phyloP scores from a whole-genome alignment of 2,888 invertebrate species.

The Bursaphelenchus okinawaensis region DNA sequence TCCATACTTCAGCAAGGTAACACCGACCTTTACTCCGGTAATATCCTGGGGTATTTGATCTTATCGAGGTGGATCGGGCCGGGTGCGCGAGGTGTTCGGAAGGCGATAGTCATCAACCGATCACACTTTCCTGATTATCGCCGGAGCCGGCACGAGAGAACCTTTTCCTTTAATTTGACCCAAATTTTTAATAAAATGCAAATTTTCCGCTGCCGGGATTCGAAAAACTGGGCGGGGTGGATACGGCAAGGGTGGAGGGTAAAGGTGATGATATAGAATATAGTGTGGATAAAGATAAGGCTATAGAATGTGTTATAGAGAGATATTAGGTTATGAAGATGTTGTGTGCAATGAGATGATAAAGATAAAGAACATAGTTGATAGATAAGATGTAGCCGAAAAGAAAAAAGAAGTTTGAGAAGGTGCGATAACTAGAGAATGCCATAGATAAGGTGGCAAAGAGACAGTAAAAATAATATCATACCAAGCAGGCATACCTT shows the following conservation, averaged over 20 bases:
- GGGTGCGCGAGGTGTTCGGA: background rate
- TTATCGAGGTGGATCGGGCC: constrained; percentile 1
- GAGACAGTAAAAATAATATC: too few species aligned
- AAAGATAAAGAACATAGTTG: too few species aligned
- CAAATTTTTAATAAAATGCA: background rate
- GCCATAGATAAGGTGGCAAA: too few species aligned
- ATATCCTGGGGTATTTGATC: background rate
- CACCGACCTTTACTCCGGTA: background rate
- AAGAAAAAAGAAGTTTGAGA: too few species aligned
- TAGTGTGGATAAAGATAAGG: too few species aligned
- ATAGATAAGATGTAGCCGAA: too few species aligned
- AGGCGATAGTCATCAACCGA: background rate
- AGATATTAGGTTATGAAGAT: too few species aligned
- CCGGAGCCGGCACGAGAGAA: background rate
- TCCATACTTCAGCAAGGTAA: background rate
- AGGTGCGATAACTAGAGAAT: too few species aligned
- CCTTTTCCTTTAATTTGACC: background rate
- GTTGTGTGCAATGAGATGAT: too few species aligned
- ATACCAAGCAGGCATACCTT: too few species aligned
- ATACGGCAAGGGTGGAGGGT: background rate
- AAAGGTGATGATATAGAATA: too few species aligned
- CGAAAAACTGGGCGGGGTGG: background rate
- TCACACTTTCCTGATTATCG: background rate
- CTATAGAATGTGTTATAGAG: too few species aligned
- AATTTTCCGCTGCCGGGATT: background rate